These are phyloP conservation scores for Archips xylosteana DNA, from an alignment of 2,888 invertebrate genomes.

Conservation along the genomic window DNA sequence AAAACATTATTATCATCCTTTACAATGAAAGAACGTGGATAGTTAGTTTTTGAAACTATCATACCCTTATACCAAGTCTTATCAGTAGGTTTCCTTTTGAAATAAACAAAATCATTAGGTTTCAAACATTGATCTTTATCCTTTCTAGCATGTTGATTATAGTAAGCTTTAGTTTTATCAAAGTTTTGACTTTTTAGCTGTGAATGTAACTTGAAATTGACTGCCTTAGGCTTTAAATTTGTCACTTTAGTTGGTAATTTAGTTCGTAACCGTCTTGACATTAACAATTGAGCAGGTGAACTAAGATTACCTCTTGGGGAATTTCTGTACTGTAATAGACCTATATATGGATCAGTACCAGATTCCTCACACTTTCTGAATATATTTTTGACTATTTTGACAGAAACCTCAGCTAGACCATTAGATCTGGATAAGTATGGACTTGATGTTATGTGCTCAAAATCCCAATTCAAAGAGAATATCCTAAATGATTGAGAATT, in stretches of 20 bases:
- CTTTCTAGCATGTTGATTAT: not conserved
- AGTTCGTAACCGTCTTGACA: slow-evolving; percentile 41
- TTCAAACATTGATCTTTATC: not conserved
- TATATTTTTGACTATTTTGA: slow-evolving; percentile 42
- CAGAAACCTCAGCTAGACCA: slow-evolving; percentile 35
- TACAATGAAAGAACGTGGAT: slow-evolving; percentile 8
- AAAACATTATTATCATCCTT: not conserved
- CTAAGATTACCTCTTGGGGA: slow-evolving; percentile 34
- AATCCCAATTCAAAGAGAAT: slow-evolving; percentile 31
- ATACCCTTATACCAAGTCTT: not conserved
- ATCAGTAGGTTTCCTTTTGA: slow-evolving; percentile 10
- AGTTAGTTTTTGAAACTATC: not conserved
- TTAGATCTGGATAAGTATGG: slow-evolving; percentile 39
- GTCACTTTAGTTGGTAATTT: slow-evolving; percentile 31
- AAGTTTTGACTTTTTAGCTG: not conserved
- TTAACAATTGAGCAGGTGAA: slow-evolving; percentile 40
- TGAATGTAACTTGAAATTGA: slow-evolving; percentile 28
- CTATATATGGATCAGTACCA: slow-evolving; percentile 36
- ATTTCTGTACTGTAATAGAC: slow-evolving; percentile 39
- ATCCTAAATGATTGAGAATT: slow-evolving; percentile 16
- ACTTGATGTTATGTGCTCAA: slow-evolving; percentile 40
- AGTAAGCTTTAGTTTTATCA: not conserved
- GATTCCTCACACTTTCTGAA: slow-evolving; percentile 42
- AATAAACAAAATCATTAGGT: slow-evolving; percentile 1
- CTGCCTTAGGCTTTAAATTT: slow-evolving; percentile 40